phyloP scores from a whole-genome alignment of 2,888 invertebrate species.

The Eupithecia vulgata region DNA sequence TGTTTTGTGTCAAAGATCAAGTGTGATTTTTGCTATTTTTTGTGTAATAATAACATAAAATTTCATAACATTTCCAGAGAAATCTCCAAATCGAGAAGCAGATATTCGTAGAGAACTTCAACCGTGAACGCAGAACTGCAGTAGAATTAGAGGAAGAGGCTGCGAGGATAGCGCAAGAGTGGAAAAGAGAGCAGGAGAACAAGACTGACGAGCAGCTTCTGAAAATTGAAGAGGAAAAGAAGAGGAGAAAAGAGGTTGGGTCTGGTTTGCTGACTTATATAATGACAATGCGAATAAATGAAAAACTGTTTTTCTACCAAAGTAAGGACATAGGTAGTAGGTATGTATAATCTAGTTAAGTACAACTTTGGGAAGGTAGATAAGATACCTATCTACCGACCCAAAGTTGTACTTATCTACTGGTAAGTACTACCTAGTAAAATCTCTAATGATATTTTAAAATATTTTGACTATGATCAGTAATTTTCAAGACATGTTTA shows the following conservation, averaged over 20 bases:
- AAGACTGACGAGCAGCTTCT: slow-evolving; percentile 56
- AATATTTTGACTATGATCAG: too few species aligned
- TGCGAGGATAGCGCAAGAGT: slow-evolving; percentile 57
- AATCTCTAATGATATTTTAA: too few species aligned
- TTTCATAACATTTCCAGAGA: slow-evolving; percentile 53
- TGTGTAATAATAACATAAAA: not conserved
- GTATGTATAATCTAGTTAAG: too few species aligned
- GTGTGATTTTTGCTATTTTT: not conserved
- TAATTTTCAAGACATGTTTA: too few species aligned
- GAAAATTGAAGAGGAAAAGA: slow-evolving; percentile 54
- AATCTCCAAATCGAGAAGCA: slow-evolving; percentile 65
- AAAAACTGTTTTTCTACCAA: not conserved
- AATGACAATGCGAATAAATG: not conserved
- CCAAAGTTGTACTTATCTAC: too few species aligned
- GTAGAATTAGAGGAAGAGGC: slow-evolving; percentile 58
- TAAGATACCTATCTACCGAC: too few species aligned
- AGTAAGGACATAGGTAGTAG: too few species aligned
- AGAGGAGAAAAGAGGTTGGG: slow-evolving; percentile 58
- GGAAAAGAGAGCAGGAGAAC: slow-evolving; percentile 59
- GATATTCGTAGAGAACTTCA: slow-evolving; percentile 60
- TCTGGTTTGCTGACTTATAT: not conserved
- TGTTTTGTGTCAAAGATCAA: not conserved
- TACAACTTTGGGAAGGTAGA: too few species aligned
- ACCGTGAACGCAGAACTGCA: slow-evolving; percentile 59
- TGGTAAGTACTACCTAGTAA: too few species aligned